These are phyloP conservation scores for Cassiopea xamachana DNA, from an alignment of 30 jellyfish, hydroid and myxozoan species.

Conservation along the genomic window DNA sequence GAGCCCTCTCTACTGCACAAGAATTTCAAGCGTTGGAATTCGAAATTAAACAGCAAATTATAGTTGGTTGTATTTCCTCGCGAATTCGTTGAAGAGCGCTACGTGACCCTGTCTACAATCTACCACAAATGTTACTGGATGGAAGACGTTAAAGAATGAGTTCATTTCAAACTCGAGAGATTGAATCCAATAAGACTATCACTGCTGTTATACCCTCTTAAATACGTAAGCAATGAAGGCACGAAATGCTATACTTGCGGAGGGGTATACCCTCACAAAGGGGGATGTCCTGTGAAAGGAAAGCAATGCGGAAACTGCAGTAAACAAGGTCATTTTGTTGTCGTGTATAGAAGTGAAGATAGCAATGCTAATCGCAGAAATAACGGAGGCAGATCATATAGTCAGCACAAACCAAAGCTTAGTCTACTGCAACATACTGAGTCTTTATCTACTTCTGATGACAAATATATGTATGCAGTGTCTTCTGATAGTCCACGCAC, in stretches of 20 bases:
- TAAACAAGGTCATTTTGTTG: conserved; percentile 12
- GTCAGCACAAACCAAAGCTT: conserved; percentile 1
- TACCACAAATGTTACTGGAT: conserved; percentile 7
- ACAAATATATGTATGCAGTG: conserved; percentile 23
- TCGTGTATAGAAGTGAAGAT: not conserved
- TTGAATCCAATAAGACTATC: not conserved
- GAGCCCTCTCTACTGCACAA: not conserved
- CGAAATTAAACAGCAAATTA: conserved; percentile 6
- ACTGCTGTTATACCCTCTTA: not conserved
- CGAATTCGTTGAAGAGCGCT: conserved; percentile 25
- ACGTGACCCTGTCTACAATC: conserved; percentile 7
- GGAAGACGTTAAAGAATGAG: conserved; percentile 22
- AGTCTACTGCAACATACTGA: not conserved
- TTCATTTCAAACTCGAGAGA: not conserved
- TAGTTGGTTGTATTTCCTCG: conserved; percentile 8
- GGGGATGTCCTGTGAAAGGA: conserved; percentile 31
- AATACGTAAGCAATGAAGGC: not conserved
- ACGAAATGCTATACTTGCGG: conserved; percentile 31
- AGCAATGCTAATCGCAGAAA: conserved; percentile 5
- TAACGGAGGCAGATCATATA: not conserved
- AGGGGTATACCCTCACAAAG: conserved; percentile 39
- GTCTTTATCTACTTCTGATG: conserved; percentile 15
- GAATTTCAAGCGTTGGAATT: conserved; percentile 18
- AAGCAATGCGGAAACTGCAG: conserved; percentile 6
- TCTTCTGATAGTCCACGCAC: conserved; percentile 36